Evolutionary conservation across 1,140 invertebrate species (phyloP), one percentile per base, ranked within the genome.

Genomic region (Cepaea nemoralis): DNA sequence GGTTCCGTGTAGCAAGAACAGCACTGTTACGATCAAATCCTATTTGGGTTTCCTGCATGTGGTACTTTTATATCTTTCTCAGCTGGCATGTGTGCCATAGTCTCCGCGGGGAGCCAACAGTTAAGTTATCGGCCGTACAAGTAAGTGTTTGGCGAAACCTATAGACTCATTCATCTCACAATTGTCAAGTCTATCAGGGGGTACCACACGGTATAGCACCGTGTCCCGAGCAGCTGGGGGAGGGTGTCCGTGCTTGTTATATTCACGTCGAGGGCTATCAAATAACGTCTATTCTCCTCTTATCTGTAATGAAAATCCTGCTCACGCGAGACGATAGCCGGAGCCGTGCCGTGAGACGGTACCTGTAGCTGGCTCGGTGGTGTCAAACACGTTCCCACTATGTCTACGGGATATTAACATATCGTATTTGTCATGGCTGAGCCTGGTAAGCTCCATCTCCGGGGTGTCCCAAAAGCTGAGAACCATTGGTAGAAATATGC

Each of bases 291-390:
- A 12, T n/a, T 31, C 16, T 31, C 27, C n/a, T 31, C 59, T 63
- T 63, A 63, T 63, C 59, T 63, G 59, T 63, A 63, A 63, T 63
- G 59, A 16, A 63, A 31, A 63, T 63, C 59, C n/a, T 31, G 59
- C 59, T 31, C 27, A 8, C n/a, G 3, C 59, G n/a, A 31, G 19
- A 5, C 27, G n/a, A 31, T 31, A 63, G 45, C 16, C n/a, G 59
- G 27, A 63, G 6, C 59, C n/a, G 16, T 27, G 27, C 59, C 27
- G 59, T 0, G 27, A 63, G 33, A 63, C 33, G n/a, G 16, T 63
- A 63, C 16, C n/a, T 63, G 27, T 27, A 55, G 8, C 42, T 6
- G 6, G 16, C 42, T 45, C 16, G 16, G 6, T 10, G 42, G 8
- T 45, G 42, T 45, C 8, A 6, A 45, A 45, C 8, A 45, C 42